Evolutionary conservation across 2,797 vertebrate species (phyloP), one percentile per base, ranked within the genome.

Genomic region (Lindbergichthys nudifrons): DNA sequence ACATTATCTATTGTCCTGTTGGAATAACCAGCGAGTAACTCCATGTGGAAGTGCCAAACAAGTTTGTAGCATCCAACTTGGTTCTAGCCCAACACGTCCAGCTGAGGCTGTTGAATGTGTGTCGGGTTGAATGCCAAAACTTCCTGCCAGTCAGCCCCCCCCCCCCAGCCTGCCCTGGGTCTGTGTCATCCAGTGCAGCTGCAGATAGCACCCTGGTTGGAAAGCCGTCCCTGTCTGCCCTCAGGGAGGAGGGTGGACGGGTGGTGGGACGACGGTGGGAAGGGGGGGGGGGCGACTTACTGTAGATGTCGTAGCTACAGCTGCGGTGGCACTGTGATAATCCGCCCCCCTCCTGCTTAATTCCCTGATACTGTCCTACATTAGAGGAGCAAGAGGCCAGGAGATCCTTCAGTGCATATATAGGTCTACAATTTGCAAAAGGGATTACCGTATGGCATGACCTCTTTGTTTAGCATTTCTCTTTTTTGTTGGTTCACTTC

Each of bases 281-380:
- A 56, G 26, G 10, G 48, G 18, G 5, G 21, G 13, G 11, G 73
- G 70, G 50, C 51, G 75, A 87, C 75, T 88, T 86, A 87, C 84
- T 83, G 87, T 92, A 88, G 86, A 91, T 90, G 77, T 89, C 2
- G 54, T 73, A 47, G 78, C 86, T 91, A 86, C 89, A 92, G 90
- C 90, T 92, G 90, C 88, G 91, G 85, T 75, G 70, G 65, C 53
- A 73, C 19, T 12, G 73, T 79, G 79, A 70, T 94, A 92, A 94
- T 92, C 93, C 26, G 61, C 68, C 74, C 75, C 69, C 79, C 79
- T 45, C 66, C 82, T 64, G 75, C 80, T 87, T 94, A 94, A 95
- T 94, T 93, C 92, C 82, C 80, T 89, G 85, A 89, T 89, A 92
- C 88, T 94, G 94, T 86, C 94, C 93, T 93, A 94, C 93, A 94